Percentiles rank a stretch among this genome's conserved stretches.
phyloP scores from a whole-genome alignment of 2,797 vertebrate species.

The Mustela erminea region DNA sequence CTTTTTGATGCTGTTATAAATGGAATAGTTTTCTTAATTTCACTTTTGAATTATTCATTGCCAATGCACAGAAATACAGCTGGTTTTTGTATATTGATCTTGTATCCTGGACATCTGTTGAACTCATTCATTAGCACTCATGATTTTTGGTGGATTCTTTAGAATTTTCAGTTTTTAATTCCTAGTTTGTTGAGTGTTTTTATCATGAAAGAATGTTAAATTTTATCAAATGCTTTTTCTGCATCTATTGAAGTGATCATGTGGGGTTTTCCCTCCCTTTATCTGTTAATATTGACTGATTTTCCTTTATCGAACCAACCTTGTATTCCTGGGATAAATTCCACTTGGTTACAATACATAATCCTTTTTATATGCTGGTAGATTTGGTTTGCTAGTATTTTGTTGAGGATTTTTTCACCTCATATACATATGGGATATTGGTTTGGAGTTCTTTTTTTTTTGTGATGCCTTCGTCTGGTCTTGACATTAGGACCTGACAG shows the following conservation, averaged over 20 bases:
- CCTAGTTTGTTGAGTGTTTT: neutral
- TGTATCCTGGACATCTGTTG: neutral
- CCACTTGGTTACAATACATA: neutral
- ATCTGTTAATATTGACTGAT: neutral
- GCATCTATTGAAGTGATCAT: neutral
- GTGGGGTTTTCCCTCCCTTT: neutral
- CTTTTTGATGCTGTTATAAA: neutral
- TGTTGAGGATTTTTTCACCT: neutral
- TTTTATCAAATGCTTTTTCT: neutral
- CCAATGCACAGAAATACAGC: neutral
- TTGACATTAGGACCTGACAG: neutral
- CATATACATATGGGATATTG: neutral
- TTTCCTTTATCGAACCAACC: neutral
- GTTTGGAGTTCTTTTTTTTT: neutral
- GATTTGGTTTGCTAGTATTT: neutral
- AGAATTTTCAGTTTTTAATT: neutral
- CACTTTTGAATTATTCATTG: neutral
- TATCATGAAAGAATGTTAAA: neutral
- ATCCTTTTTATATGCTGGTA: neutral
- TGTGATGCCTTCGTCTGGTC: neutral
- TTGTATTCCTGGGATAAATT: constrained; percentile 26
- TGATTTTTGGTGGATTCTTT: neutral
- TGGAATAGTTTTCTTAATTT: neutral
- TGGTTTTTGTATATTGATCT: neutral
- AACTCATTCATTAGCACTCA: neutral